Percentiles rank a stretch among this genome's conserved stretches.
These are phyloP conservation scores for Threskiornis aethiopicus DNA, from an alignment of 2,797 vertebrate species.

Conservation along the genomic window DNA sequence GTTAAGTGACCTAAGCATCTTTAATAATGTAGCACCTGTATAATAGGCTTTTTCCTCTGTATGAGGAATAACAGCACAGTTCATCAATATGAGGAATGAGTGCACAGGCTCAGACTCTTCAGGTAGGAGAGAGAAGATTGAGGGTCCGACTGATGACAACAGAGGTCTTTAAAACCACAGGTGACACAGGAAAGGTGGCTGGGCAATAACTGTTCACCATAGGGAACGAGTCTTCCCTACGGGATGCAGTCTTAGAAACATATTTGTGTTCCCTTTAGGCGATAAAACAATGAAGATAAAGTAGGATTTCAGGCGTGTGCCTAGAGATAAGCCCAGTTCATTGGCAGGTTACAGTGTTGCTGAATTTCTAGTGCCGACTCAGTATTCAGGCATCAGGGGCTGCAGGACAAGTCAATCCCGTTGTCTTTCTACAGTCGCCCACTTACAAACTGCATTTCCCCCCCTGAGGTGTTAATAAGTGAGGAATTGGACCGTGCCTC, in stretches of 20 bases:
- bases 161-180: background rate
- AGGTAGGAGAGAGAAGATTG: background rate
- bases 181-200: background rate
- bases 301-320: background rate
- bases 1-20: background rate
- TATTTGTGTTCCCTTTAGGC: background rate
- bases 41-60: background rate
- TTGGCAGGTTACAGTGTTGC: background rate
- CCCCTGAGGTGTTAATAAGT: background rate
- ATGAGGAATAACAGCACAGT: background rate
- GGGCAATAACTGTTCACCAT: background rate
- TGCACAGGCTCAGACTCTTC: background rate
- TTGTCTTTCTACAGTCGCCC: background rate
- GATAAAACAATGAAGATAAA: background rate
- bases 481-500: background rate
- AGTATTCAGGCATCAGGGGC: background rate
- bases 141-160: background rate
- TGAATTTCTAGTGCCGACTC: background rate
- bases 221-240: accelerated
- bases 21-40: background rate
- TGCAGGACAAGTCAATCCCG: background rate
- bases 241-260: background rate
- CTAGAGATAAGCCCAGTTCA: background rate
- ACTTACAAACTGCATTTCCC: background rate
- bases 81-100: background rate